A percentile compares a stretch with the other conserved stretches of the same genome.
These are phyloP conservation scores for Alligator sinensis DNA, from an alignment of 2,113 vertebrate species.

Conservation along the genomic window DNA sequence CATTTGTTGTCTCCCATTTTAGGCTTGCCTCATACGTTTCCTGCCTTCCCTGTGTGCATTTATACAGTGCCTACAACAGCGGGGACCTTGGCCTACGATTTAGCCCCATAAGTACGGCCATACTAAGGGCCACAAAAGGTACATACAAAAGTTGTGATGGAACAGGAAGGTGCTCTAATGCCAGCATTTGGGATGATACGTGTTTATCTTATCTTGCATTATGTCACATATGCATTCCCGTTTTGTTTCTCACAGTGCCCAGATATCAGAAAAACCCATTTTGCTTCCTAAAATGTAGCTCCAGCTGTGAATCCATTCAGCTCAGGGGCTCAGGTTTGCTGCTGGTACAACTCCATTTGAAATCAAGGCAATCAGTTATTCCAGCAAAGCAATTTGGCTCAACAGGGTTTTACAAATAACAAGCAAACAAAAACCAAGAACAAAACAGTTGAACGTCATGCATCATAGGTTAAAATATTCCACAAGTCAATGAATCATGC, in stretches of 20 bases:
- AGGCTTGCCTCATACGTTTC: too few species aligned
- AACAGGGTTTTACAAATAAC: too few species aligned
- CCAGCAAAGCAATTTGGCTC: conserved; percentile 35
- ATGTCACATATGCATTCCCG: conserved; percentile 44
- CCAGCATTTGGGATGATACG: conserved; percentile 50
- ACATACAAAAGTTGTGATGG: neutral
- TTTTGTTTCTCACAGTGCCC: conserved; percentile 56
- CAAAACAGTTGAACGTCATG: too few species aligned
- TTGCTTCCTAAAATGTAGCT: conserved; percentile 12
- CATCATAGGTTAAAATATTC: too few species aligned
- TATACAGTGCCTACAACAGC: too few species aligned
- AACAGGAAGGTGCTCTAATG: conserved; percentile 34
- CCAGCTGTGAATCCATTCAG: conserved; percentile 57
- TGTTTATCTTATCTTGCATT: conserved; percentile 45
- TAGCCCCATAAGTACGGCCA: conserved; percentile 28
- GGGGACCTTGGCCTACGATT: neutral
- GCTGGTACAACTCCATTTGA: conserved; percentile 52
- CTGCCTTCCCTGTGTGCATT: too few species aligned
- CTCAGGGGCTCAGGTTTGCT: conserved; percentile 39
- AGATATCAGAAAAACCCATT: conserved; percentile 50
- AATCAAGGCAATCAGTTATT: conserved; percentile 62
- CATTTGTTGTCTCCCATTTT: too few species aligned
- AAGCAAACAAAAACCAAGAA: too few species aligned
- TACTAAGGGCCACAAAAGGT: conserved; percentile 16
- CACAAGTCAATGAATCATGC: too few species aligned